Conservation (phyloP, 1,140 invertebrate species). For the Pogonomyrmex barbatus region DNA sequence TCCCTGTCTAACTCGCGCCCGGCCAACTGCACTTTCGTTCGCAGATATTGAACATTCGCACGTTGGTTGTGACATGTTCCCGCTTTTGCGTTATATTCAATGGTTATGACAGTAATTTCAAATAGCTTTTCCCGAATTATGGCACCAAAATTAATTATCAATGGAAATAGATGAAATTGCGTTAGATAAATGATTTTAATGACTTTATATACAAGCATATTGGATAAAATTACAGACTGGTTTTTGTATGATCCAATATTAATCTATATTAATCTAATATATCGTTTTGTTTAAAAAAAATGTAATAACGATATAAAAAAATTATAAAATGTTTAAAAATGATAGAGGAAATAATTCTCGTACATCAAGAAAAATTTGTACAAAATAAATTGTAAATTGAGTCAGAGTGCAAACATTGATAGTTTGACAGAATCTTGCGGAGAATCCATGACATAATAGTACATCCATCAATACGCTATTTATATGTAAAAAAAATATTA, state of each 20-base stretch:
- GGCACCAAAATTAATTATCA: background rate
- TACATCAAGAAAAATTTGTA: background rate
- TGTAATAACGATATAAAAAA: background rate
- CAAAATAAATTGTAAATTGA: background rate
- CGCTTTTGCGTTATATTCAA: constrained; percentile 80
- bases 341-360: background rate
- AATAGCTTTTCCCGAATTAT: background rate
- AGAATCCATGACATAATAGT: background rate
- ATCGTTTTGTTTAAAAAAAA: background rate
- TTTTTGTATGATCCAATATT: background rate
- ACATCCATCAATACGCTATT: background rate
- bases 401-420: constrained; percentile 8
- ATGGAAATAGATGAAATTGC: background rate
- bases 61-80: constrained; percentile 76
- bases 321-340: background rate
- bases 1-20: constrained; percentile 60
- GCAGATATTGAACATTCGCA: constrained; percentile 60
- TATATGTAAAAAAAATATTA: background rate
- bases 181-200: background rate
- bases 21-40: constrained; percentile 57
- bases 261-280: background rate
- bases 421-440: background rate
- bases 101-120: constrained; percentile 16
- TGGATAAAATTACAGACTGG: background rate
- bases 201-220: background rate